phyloP scores from a whole-genome alignment of 2,797 vertebrate genomes.

The Otolemur crassicaudatus region DNA sequence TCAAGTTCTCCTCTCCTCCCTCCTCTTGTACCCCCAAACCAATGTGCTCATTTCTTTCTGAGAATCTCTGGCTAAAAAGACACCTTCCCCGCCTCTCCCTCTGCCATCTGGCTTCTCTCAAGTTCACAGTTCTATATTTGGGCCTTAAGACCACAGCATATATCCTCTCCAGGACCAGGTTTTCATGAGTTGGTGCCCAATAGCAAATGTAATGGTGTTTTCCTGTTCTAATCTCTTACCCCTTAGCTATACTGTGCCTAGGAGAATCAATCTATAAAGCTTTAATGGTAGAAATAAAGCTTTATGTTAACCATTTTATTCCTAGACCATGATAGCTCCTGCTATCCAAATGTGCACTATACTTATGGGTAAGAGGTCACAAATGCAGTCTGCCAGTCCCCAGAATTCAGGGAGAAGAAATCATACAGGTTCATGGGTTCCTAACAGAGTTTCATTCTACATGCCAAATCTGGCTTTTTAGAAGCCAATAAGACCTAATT shows the following conservation, averaged over 20 bases:
- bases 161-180: not conserved
- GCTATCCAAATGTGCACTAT: not conserved
- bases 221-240: not conserved
- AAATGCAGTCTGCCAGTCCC: not conserved
- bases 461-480: not conserved
- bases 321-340: not conserved
- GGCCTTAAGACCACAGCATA: not conserved
- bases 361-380: not conserved
- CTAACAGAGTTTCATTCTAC: not conserved
- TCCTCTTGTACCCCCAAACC: not conserved
- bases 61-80: not conserved
- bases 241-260: not conserved
- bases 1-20: not conserved
- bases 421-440: not conserved
- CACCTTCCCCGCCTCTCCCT: not conserved
- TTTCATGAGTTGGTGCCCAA: not conserved
- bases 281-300: conserved; percentile 51
- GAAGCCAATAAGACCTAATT: not conserved
- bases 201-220: not conserved
- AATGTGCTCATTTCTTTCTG: not conserved
- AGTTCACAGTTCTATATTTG: not conserved
- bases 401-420: not conserved
- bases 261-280: conserved; percentile 55
- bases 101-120: not conserved
- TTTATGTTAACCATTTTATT: conserved; percentile 47